A percentile compares a stretch with the other conserved stretches of the same genome.
These are phyloP conservation scores for Tortricodes alternella DNA, from an alignment of 2,888 invertebrate genomes.

Conservation along the genomic window DNA sequence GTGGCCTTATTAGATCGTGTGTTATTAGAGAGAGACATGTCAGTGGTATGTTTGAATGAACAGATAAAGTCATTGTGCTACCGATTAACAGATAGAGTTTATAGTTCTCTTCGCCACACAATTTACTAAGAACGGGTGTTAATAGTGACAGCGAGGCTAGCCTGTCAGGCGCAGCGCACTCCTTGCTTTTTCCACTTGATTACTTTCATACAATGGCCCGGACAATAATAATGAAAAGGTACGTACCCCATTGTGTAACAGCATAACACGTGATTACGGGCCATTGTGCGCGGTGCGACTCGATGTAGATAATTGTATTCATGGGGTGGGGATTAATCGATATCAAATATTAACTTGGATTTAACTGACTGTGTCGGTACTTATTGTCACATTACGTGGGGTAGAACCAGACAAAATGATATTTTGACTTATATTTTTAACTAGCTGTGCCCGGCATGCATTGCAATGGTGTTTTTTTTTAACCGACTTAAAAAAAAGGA, in stretches of 20 bases:
- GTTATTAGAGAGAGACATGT: too few relatives aligned
- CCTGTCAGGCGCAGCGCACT: slow-evolving; percentile 51
- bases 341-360: too few relatives aligned
- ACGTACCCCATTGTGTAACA: slow-evolving; percentile 19
- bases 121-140: slow-evolving; percentile 33
- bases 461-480: too few relatives aligned
- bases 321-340: not conserved
- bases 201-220: slow-evolving; percentile 38
- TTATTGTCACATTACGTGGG: too few relatives aligned
- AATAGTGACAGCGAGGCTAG: slow-evolving; percentile 35
- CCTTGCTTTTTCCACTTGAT: slow-evolving; percentile 62
- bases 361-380: too few relatives aligned
- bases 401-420: too few relatives aligned
- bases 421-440: too few relatives aligned
- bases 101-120: not conserved
- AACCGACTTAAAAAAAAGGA: too few relatives aligned
- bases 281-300: slow-evolving; percentile 22
- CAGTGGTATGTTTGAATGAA: too few relatives aligned
- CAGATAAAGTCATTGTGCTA: not conserved
- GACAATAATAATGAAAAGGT: slow-evolving; percentile 30
- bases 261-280: slow-evolving; percentile 31
- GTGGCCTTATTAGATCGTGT: too few relatives aligned
- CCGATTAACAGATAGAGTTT: slow-evolving; percentile 3
- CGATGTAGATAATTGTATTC: slow-evolving; percentile 16
- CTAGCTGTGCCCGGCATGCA: too few relatives aligned